phyloP scores from a whole-genome alignment of 2,888 invertebrate genomes.

The Timema podura region DNA sequence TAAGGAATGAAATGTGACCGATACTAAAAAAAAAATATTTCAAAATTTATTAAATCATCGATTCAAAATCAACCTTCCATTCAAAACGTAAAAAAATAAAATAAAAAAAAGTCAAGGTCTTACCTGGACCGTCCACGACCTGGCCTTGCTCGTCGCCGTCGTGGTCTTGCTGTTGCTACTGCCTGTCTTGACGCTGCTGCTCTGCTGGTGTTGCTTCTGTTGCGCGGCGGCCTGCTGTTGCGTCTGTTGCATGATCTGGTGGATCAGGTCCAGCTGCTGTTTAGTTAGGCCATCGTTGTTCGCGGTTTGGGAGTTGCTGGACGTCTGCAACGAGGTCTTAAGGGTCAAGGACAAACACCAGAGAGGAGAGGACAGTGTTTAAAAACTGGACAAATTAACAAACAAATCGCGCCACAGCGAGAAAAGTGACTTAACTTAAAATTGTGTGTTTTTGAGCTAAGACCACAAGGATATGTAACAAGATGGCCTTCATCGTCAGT shows the following conservation, averaged over 20 bases:
- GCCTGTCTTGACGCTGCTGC: slow-evolving; percentile 9
- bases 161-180: slow-evolving; percentile 34
- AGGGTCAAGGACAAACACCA: not conserved
- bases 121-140: slow-evolving; percentile 44
- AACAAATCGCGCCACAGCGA: no score
- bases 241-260: slow-evolving; percentile 73
- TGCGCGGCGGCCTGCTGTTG: slow-evolving; percentile 56
- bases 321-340: slow-evolving; percentile 36
- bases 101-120: not conserved
- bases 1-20: no score
- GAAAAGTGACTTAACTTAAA: no score
- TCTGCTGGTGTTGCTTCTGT: slow-evolving; percentile 43
- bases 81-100: no score
- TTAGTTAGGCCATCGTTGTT: slow-evolving; percentile 65
- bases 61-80: no score
- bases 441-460: no score
- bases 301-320: slow-evolving; percentile 35
- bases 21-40: no score
- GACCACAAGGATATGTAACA: no score
- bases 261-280: slow-evolving; percentile 70
- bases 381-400: no score
- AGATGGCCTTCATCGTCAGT: no score
- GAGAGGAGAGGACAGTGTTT: no score
- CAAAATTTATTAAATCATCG: no score
- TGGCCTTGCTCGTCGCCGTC: slow-evolving; percentile 36